Conservation (phyloP, 2,797 vertebrate genomes). For the Cryptoprocta ferox region DNA sequence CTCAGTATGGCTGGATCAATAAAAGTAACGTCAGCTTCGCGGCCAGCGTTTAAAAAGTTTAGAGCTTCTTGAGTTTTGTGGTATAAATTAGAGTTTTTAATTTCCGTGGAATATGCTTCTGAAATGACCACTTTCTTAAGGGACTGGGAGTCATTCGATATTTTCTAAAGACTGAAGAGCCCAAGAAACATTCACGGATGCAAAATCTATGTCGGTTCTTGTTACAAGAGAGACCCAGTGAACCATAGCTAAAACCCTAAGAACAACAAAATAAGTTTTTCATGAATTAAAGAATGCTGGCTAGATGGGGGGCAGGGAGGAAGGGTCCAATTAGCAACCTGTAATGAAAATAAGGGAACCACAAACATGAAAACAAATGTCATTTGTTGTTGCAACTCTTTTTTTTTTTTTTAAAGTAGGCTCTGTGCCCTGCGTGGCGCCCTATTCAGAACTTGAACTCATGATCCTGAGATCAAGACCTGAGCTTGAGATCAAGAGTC, state of each 20-base stretch:
- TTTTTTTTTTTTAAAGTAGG: too few relatives aligned
- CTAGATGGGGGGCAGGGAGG: neutral
- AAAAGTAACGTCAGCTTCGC: slow-evolving; percentile 85
- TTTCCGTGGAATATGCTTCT: slow-evolving; percentile 42
- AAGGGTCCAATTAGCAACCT: neutral
- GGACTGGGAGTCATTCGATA: slow-evolving; percentile 72
- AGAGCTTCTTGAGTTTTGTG: neutral
- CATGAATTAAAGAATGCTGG: slow-evolving; percentile 54
- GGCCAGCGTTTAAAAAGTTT: slow-evolving; percentile 72
- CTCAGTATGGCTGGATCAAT: slow-evolving; percentile 85
- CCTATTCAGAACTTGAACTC: too few relatives aligned
- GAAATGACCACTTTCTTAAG: slow-evolving; percentile 72
- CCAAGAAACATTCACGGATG: slow-evolving; percentile 75
- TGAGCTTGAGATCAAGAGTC: too few relatives aligned
- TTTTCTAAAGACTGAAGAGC: slow-evolving; percentile 79
- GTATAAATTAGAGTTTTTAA: slow-evolving; percentile 60
- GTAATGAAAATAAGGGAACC: neutral
- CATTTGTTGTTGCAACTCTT: neutral
- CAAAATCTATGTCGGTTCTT: slow-evolving; percentile 69
- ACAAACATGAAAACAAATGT: neutral
- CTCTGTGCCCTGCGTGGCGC: too few relatives aligned
- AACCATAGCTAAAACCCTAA: slow-evolving; percentile 68
- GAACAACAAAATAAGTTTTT: neutral
- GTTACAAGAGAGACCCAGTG: slow-evolving; percentile 73
- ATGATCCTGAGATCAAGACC: too few relatives aligned